Conservation (phyloP, 2,888 invertebrate genomes). For the Scaptomyza parva region DNA sequence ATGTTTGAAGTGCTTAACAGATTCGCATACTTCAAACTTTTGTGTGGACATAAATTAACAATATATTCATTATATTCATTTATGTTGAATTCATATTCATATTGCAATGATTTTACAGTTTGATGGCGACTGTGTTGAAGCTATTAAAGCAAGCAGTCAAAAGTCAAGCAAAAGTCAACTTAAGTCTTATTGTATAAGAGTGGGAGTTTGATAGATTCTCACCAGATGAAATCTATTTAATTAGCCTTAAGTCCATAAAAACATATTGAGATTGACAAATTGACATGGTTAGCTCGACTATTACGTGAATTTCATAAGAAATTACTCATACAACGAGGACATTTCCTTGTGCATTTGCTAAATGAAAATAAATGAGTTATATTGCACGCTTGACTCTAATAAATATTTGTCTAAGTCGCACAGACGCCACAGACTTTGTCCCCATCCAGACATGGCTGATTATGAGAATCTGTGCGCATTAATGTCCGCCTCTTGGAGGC, state of each 20-base stretch:
- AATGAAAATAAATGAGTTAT: conserved; percentile 71
- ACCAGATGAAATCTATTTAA: conserved; percentile 11
- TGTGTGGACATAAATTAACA: neutral
- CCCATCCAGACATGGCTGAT: neutral
- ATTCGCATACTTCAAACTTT: neutral
- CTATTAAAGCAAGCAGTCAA: neutral
- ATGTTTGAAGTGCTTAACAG: conserved; percentile 9
- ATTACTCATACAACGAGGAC: conserved; percentile 43
- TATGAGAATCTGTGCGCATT: conserved; percentile 12
- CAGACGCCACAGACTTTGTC: conserved; percentile 28
- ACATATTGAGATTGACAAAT: conserved; percentile 61
- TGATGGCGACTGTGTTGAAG: neutral
- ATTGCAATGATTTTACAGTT: neutral
- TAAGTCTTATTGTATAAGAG: neutral
- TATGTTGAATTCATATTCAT: too few species aligned
- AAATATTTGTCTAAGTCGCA: conserved; percentile 51
- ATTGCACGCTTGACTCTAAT: conserved; percentile 38
- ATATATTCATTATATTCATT: neutral
- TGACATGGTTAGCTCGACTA: conserved; percentile 68
- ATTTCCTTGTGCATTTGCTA: conserved; percentile 39
- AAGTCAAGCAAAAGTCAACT: neutral
- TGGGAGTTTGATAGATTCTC: neutral
- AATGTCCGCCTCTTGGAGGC: conserved; percentile 31
- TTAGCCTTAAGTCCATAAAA: conserved; percentile 16
- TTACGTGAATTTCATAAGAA: conserved; percentile 45